Percentiles rank a stretch among this genome's conserved stretches.
Evolutionary conservation across 1,140 invertebrate species (phyloP).

Genomic region (Aphis gossypii): DNA sequence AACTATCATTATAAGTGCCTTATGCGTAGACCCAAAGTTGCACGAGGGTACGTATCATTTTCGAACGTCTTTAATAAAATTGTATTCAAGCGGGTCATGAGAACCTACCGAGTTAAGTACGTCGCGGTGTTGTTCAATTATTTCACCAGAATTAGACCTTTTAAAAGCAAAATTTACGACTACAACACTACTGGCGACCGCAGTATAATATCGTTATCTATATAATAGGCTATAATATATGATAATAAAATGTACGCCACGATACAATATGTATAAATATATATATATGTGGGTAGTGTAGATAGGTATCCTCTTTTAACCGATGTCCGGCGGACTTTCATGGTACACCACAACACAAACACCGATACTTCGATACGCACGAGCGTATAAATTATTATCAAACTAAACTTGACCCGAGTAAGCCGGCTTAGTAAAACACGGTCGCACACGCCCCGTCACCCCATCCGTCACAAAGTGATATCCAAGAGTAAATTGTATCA

Average conservation of each 20-base stretch:
- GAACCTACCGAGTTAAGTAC: neutral
- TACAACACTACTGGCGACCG: neutral
- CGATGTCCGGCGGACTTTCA: neutral
- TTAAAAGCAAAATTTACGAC: constrained; percentile 23
- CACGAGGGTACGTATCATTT: neutral
- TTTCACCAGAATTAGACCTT: neutral
- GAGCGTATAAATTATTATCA: constrained; percentile 13
- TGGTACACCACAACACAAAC: too few relatives aligned
- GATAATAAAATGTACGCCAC: neutral
- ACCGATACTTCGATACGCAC: neutral
- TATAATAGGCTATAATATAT: neutral
- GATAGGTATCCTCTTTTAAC: neutral
- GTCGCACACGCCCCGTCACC: neutral
- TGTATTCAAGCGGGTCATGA: neutral
- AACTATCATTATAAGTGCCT: neutral
- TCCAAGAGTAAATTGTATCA: neutral
- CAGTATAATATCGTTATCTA: neutral
- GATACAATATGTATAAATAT: neutral
- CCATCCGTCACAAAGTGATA: constrained; percentile 32
- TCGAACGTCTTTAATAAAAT: neutral
- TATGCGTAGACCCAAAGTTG: neutral
- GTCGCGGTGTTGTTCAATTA: neutral
- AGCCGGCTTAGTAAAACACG: constrained; percentile 43
- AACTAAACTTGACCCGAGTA: constrained; percentile 38
- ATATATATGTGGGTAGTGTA: neutral